Evolutionary conservation across 2,888 invertebrate genomes (phyloP).

Genomic region (Andrena trimmerana): DNA sequence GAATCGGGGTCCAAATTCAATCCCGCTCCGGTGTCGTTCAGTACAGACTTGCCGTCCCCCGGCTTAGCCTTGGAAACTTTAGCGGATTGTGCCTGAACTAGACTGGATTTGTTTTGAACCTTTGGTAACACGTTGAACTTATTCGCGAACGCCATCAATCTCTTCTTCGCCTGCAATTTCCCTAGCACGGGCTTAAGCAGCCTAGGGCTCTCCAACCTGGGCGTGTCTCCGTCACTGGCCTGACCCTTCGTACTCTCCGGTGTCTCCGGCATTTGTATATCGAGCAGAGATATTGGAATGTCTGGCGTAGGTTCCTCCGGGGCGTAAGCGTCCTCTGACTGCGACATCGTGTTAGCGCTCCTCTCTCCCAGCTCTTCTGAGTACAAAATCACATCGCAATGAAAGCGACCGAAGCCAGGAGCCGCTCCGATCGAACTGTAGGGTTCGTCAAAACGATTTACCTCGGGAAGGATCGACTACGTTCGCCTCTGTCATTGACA

Average conservation of each 20-base stretch:
- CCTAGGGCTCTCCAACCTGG: slow-evolving; percentile 78
- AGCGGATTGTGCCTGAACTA: slow-evolving; percentile 43
- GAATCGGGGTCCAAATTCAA: slow-evolving; percentile 65
- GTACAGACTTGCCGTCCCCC: slow-evolving; percentile 43
- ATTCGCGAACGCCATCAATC: slow-evolving; percentile 84
- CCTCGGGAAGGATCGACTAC: slow-evolving; percentile 37
- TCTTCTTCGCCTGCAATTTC: slow-evolving; percentile 83
- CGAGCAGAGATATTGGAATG: slow-evolving; percentile 66
- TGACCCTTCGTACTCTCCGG: slow-evolving; percentile 78
- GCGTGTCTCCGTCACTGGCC: slow-evolving; percentile 73
- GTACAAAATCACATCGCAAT: slow-evolving; percentile 21
- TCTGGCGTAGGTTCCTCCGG: slow-evolving; percentile 69
- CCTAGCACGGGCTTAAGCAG: slow-evolving; percentile 82
- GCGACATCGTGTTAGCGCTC: slow-evolving; percentile 48
- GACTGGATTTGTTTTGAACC: slow-evolving; percentile 61
- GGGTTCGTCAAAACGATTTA: slow-evolving; percentile 19
- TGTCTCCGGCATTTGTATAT: slow-evolving; percentile 78
- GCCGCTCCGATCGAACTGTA: background rate
- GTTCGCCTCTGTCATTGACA: slow-evolving; percentile 55
- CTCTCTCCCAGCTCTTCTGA: slow-evolving; percentile 33
- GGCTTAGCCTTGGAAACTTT: slow-evolving; percentile 51
- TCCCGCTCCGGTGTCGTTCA: slow-evolving; percentile 63
- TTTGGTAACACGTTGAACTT: slow-evolving; percentile 79
- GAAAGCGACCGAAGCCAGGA: slow-evolving; percentile 4
- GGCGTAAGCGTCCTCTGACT: slow-evolving; percentile 65